Percentiles rank a stretch among this genome's conserved stretches.
phyloP scores from a whole-genome alignment of 2,797 vertebrate species.

The Enoplosus armatus region DNA sequence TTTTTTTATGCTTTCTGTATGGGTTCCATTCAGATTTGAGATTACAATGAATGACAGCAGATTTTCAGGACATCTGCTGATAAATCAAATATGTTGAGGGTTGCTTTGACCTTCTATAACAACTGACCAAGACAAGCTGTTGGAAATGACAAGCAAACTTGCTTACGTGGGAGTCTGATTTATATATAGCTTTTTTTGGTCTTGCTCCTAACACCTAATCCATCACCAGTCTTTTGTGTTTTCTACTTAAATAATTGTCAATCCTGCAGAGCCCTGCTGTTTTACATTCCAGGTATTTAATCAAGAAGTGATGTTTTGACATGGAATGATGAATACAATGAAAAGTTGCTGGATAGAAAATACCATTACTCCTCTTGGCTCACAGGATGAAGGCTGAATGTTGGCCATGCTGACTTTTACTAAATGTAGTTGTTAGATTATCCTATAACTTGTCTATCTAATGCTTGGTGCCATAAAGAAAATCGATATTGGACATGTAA shows the following conservation, averaged over 20 bases:
- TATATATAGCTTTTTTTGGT: too few species aligned
- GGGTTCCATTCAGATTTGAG: neutral
- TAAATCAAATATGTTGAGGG: neutral
- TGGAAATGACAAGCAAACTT: neutral
- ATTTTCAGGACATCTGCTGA: neutral
- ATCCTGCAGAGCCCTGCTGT: neutral
- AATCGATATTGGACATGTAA: neutral
- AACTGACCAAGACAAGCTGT: neutral
- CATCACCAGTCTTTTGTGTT: neutral
- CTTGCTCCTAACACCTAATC: too few species aligned
- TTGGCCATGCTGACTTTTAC: neutral
- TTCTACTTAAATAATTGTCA: neutral
- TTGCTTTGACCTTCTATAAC: neutral
- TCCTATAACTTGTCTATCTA: neutral
- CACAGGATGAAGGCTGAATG: neutral
- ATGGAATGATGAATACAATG: neutral
- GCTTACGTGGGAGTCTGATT: neutral
- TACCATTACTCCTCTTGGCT: neutral
- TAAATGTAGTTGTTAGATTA: neutral
- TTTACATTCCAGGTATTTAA: neutral
- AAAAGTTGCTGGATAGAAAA: neutral
- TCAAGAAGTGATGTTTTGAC: neutral
- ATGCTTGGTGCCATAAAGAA: neutral
- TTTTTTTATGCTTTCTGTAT: neutral
- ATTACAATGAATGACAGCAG: neutral